A percentile compares a stretch with the other conserved stretches of the same genome.
Evolutionary conservation across 1,140 invertebrate species (phyloP).

Genomic region (Pararge aegeria): DNA sequence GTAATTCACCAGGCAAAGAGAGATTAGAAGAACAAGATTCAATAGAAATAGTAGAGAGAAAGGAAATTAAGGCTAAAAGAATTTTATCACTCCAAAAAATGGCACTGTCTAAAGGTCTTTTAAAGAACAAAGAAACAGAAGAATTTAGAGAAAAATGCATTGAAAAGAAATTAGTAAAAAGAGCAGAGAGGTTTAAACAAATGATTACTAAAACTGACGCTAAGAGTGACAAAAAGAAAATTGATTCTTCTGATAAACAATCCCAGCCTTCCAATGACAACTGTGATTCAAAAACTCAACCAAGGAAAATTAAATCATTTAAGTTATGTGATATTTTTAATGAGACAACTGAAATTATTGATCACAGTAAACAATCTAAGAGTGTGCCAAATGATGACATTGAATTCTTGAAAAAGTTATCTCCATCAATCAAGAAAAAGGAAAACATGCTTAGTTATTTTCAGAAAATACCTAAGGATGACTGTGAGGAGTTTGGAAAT

Average conservation of each 20-base stretch:
- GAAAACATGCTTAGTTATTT: slow-evolving; percentile 82
- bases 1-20: slow-evolving; percentile 82
- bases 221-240: slow-evolving; percentile 19
- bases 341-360: slow-evolving; percentile 24
- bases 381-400: slow-evolving; percentile 53
- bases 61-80: slow-evolving; percentile 72
- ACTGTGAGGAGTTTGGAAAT: neutral
- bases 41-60: slow-evolving; percentile 47
- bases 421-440: slow-evolving; percentile 79
- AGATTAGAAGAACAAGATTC: slow-evolving; percentile 37
- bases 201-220: slow-evolving; percentile 52
- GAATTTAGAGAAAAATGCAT: slow-evolving; percentile 78
- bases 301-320: slow-evolving; percentile 30
- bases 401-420: slow-evolving; percentile 70
- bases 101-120: slow-evolving; percentile 80
- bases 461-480: slow-evolving; percentile 56
- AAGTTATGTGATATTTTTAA: slow-evolving; percentile 52
- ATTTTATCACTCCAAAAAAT: slow-evolving; percentile 80
- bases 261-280: neutral
- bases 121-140: slow-evolving; percentile 80
- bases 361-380: slow-evolving; percentile 25
- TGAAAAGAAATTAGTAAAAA: slow-evolving; percentile 78
- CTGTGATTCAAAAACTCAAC: neutral
- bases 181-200: slow-evolving; percentile 79
- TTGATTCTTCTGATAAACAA: neutral